A percentile compares a stretch with the other conserved stretches of the same genome.
Conservation (phyloP, 1,140 invertebrate genomes). For the Andricus grossulariae region DNA sequence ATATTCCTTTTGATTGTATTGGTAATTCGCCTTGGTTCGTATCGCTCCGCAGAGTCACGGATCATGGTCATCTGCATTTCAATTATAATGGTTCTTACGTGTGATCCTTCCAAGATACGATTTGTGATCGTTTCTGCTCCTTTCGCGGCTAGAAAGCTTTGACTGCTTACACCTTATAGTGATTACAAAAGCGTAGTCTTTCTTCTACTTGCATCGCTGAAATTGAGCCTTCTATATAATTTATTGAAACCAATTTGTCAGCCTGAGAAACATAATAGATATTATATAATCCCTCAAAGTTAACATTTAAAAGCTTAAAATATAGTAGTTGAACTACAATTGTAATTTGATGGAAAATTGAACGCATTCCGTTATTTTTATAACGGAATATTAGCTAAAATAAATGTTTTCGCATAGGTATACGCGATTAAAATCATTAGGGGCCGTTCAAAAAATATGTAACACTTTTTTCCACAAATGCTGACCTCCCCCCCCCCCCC, state of each 20-base stretch:
- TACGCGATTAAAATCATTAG: no score
- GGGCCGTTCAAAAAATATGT: no score
- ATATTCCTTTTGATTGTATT: not conserved
- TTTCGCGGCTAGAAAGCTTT: slow-evolving; percentile 3
- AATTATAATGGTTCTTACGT: not conserved
- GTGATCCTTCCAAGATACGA: not conserved
- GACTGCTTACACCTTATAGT: not conserved
- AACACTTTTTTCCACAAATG: no score
- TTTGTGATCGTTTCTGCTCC: not conserved
- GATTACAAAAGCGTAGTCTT: not conserved
- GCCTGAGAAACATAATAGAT: not conserved
- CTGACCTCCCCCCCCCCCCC: no score
- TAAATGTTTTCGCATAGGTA: no score
- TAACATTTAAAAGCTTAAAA: no score
- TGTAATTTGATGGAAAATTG: no score
- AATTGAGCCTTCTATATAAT: not conserved
- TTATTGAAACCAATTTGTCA: not conserved
- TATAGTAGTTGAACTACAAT: no score
- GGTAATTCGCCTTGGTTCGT: slow-evolving; percentile 2
- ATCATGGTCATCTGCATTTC: not conserved
- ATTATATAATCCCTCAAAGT: not conserved
- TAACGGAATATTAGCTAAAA: no score
- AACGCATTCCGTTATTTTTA: no score
- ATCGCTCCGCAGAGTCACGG: not conserved
- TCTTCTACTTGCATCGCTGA: not conserved